These are phyloP conservation scores for Pseudorectes ferrugineus DNA, from an alignment of 2,113 vertebrate species.

Conservation along the genomic window DNA sequence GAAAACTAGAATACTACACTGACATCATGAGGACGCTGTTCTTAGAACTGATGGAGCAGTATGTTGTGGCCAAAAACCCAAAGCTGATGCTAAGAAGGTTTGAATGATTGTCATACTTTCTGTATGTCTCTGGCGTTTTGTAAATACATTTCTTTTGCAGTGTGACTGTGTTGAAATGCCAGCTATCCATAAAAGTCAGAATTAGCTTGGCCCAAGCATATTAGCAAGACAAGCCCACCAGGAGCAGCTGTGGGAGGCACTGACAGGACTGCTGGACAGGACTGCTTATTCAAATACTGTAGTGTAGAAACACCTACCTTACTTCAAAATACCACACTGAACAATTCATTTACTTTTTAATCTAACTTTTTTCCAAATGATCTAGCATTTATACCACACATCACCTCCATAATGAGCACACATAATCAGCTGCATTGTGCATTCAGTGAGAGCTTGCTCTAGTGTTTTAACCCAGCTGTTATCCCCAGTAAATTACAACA, in stretches of 20 bases:
- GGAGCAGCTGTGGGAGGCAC: not conserved
- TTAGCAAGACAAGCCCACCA: not conserved
- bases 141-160: not conserved
- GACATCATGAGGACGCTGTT: constrained; percentile 96
- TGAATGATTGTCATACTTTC: constrained; percentile 22
- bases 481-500: not conserved
- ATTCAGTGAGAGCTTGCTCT: not conserved
- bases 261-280: not conserved
- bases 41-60: constrained; percentile 93
- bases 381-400: not conserved
- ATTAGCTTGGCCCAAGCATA: not conserved
- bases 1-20: constrained; percentile 95
- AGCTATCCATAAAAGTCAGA: not conserved
- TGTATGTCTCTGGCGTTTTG: not conserved
- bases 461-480: not conserved
- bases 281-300: not conserved
- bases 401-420: not conserved
- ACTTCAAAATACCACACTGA: not conserved
- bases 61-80: constrained; percentile 94
- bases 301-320: not conserved
- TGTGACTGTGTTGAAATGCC: not conserved
- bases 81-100: constrained; percentile 97
- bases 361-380: not conserved
- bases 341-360: not conserved
- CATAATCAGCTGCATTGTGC: not conserved